Conservation (phyloP, 1,140 invertebrate species). For the Drosophila lacertosa region DNA sequence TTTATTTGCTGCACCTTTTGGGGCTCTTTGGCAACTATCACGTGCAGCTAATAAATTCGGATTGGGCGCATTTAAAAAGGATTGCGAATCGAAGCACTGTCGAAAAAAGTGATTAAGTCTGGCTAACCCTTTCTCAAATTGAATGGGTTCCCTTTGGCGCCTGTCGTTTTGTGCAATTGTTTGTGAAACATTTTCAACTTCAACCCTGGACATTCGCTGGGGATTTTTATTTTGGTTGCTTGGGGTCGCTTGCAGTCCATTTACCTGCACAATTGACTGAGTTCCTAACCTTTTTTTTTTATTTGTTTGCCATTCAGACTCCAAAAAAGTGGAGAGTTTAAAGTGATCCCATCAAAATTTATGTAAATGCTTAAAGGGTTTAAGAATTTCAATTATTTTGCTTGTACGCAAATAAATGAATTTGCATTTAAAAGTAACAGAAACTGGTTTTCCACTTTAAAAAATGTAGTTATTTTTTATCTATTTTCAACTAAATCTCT, state of each 20-base stretch:
- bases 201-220: constrained; percentile 22
- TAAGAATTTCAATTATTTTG: constrained; percentile 10
- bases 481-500: constrained; percentile 14
- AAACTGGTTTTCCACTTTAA: background rate
- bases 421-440: background rate
- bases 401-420: background rate
- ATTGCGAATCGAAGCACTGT: constrained; percentile 61
- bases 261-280: constrained; percentile 84
- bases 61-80: constrained; percentile 74
- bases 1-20: constrained; percentile 27
- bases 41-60: constrained; percentile 78
- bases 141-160: constrained; percentile 29
- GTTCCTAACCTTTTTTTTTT: constrained; percentile 60
- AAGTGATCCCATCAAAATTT: constrained; percentile 24
- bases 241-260: constrained; percentile 80
- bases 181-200: constrained; percentile 62
- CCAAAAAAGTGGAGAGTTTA: constrained; percentile 32
- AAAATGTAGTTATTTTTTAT: constrained; percentile 20
- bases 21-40: constrained; percentile 61
- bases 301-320: constrained; percentile 34
- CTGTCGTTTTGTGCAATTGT: constrained; percentile 66
- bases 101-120: constrained; percentile 83
- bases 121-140: constrained; percentile 45
- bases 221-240: constrained; percentile 34
- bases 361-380: constrained; percentile 3